Base-by-base conservation (phyloP, 2,113 vertebrate genomes). In the Pluvianellus socialis region DNA sequence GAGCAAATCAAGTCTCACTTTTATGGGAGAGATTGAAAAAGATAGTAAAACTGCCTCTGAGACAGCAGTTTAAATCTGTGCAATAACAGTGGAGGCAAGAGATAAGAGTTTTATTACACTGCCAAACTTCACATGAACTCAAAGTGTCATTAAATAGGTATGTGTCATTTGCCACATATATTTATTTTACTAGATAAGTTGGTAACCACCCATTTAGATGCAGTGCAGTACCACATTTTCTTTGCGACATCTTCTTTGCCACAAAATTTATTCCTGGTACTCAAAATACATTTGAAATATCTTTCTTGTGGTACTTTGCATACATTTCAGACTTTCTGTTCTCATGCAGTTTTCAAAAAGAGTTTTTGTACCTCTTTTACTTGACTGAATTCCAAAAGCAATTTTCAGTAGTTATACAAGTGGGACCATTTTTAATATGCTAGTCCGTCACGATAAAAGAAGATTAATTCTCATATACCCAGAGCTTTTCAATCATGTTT, bases 51-150 rank as follows among this genome's bases (percentile, higher is more conserved):
- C 98, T 98, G 97, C 98, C 98, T 98, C 97, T 95, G 98, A 99
- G 98, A 98, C 98, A 94, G 98, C 97, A 97, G 98, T 98, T 98
- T 98, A 98, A 98, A 98, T 98, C 98, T 98, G 98, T 98, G 98
- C 98, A 98, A 97, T 98, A 98, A 98, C 98, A 99, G 98, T 97
- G 98, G 98, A 98, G 98, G 98, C 98, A 97, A 98, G 97, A 99
- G 98, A 99, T 99, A 99, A 98, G 98, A 94, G 96, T 99, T 99
- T 99, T 99, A 99, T 99, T 98, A 98, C 98, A 96, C 97, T 98
- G 97, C 97, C 98, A 98, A 99, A 98, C 98, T 98, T 99, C 98
- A 98, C 98, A 97, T 98, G 98, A 98, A 98, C 98, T 98, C 98
- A 67, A 97, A 98, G 97, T 97, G 96, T 98, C 98, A 98, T 99